Base-by-base conservation (phyloP, 2,797 vertebrate species). In the Hipposideros larvatus region DNA sequence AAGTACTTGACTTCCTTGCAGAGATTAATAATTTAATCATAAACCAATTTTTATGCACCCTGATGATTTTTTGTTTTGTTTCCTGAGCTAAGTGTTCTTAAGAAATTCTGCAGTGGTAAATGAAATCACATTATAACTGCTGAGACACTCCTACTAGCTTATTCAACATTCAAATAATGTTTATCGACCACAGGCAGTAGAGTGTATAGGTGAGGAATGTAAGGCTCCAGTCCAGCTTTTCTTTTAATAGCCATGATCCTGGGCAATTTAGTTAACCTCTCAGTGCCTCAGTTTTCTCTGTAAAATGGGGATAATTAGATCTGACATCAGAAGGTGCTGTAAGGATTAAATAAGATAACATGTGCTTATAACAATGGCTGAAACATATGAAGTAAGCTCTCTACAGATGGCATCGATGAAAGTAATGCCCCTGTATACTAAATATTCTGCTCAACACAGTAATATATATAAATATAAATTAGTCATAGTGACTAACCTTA, bases 11-110 rank as follows among this genome's bases (percentile, higher is more conserved):
- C 65, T 83, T 84, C 55, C 34, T 95, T 57, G 11, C 48, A 57
- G 43, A 96, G 51, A 73, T 71, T 93, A 97, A 77, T 92, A 86
- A 91, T 90, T 92, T 95, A 95, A 94, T 84, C 57, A 93, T 37
- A 85, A 94, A 80, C 86, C 63, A 26, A 71, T 93, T 94, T 94
- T 80, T 74, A 83, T 77, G 46, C 3, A 70, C 57, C 41, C 26
- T 83, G 73, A 79, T 92, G 75, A 90, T 86, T 85, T 93, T 89
- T 92, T 70, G 53, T 77, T 93, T 95, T 11, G 1, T 95, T 95
- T 94, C n/a, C 70, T 80, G 41, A 94, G 68, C 43, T 70, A 88
- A 92, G n/a, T 65, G 31, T 95, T 94, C 95, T 92, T 89, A 80
- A 79, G 90, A 97, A 95, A 95, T 63, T 74, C 75, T 87, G 51